Base-by-base conservation (phyloP, 2,888 invertebrate genomes). In the Xanthostigma xanthostigma region DNA sequence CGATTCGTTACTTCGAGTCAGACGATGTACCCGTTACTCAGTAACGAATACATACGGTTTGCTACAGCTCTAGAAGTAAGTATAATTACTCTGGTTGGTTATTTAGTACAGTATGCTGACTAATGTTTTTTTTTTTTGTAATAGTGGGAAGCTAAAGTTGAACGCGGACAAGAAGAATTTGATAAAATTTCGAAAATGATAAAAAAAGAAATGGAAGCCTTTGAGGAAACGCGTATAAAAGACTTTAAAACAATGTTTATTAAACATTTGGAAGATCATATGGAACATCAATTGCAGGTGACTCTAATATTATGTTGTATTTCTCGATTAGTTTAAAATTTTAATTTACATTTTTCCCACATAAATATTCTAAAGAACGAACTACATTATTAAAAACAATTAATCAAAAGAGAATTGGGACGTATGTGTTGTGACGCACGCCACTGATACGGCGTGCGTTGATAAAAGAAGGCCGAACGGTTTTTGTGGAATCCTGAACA, bases 61-160 rank as follows among this genome's bases (percentile, higher is more conserved):
- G n/a, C n/a, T n/a, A n/a, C n/a, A n/a, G n/a, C n/a, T n/a, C n/a
- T 88, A 54, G 96, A 97, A 74, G 90, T 92, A 66, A 57, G 54
- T 50, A n/a, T 38, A 37, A 44, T 36, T 2, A 17, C 17, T 4
- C 5, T 27, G 5, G 6, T 27, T 27, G 27, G 27, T 27, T 27
- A 27, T 27, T 27, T 27, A 27, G 27, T 27, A 6, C 6, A 27
- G 6, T 27, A 27, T 27, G 27, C 27, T 27, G 27, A 27, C 27
- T 27, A 17, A 4, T 17, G 6, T 27, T 27, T 27, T 27, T 6
- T 27, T 27, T 27, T 27, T 27, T 17, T 17, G 17, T 63, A 66
- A 43, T 61, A 92, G 85, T 93, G 93, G 94, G 93, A 95, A 66
- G 75, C 86, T 1, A 94, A 94, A 70, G 94, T 96, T n/a, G 94